phyloP scores from a whole-genome alignment of 2,888 invertebrate genomes.

The Hylaea fasciaria region DNA sequence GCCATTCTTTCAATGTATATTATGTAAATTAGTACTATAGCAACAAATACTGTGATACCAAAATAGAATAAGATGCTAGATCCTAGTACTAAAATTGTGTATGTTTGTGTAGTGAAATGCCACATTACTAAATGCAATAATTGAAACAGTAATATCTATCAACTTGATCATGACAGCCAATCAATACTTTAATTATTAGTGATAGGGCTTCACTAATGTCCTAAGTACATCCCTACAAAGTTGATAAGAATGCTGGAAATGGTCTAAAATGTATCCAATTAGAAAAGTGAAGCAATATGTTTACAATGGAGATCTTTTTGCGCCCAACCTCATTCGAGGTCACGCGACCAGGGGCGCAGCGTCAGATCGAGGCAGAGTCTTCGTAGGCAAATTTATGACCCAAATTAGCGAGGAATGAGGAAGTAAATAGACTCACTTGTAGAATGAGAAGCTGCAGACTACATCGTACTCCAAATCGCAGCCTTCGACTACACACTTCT shows the following conservation, averaged over 20 bases:
- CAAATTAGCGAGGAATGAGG: constrained; percentile 14
- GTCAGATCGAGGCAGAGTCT: constrained; percentile 11
- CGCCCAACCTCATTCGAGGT: constrained; percentile 40
- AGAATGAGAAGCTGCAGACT: constrained; percentile 82
- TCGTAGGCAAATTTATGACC: neutral
- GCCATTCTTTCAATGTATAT: too few species aligned
- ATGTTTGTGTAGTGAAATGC: too few species aligned
- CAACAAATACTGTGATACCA: too few species aligned
- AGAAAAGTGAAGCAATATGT: constrained; percentile 31
- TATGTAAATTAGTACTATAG: too few species aligned
- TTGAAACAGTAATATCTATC: neutral
- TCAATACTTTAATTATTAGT: neutral
- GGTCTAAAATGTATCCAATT: constrained; percentile 20
- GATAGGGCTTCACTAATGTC: neutral
- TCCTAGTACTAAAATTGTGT: too few species aligned
- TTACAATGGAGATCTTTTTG: constrained; percentile 34
- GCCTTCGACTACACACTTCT: constrained; percentile 82
- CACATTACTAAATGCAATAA: neutral
- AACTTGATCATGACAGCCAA: constrained; percentile 9
- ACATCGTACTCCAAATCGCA: constrained; percentile 82
- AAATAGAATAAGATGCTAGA: too few species aligned
- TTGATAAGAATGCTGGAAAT: neutral
- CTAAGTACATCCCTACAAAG: neutral
- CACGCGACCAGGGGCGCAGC: constrained; percentile 27
- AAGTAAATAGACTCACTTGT: constrained; percentile 76